Conservation (phyloP, 2,888 invertebrate genomes). For the Acronicta leporina region DNA sequence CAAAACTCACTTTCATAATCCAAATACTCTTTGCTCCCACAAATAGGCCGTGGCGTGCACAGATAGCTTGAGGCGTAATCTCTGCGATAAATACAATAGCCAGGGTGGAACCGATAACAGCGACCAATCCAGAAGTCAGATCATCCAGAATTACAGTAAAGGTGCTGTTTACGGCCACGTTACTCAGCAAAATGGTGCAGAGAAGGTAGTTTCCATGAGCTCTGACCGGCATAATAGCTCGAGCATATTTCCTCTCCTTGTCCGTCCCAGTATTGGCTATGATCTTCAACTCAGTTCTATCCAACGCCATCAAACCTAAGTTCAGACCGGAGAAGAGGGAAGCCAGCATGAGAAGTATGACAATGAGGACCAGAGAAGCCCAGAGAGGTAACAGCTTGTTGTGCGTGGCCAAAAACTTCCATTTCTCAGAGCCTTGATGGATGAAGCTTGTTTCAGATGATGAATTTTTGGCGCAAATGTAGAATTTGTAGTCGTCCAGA, state of each 20-base stretch:
- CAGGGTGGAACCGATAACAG: constrained; percentile 96
- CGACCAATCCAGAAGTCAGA: constrained; percentile 96
- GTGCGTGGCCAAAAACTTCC: constrained; percentile 91
- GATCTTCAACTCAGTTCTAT: constrained; percentile 98
- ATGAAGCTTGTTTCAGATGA: constrained; percentile 83
- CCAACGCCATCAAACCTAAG: constrained; percentile 98
- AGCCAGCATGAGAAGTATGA: constrained; percentile 94
- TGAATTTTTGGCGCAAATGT: constrained; percentile 33
- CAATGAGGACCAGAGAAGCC: constrained; percentile 93
- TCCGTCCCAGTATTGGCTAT: constrained; percentile 97
- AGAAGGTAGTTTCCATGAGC: constrained; percentile 98
- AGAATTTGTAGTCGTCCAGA: constrained; percentile 71
- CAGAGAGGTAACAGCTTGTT: constrained; percentile 93
- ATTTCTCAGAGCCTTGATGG: constrained; percentile 91
- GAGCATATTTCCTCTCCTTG: constrained; percentile 94
- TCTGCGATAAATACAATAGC: constrained; percentile 99
- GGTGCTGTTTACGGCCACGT: constrained; percentile 98
- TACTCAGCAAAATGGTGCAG: constrained; percentile 93
- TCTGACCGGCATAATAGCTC: constrained; percentile 96
- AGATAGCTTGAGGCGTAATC: constrained; percentile 98
- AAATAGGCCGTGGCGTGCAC: constrained; percentile 97
- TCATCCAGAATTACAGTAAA: constrained; percentile 98
- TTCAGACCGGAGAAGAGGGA: constrained; percentile 99
- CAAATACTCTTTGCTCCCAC: constrained; percentile 98
- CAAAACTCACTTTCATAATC: constrained; percentile 92